Conservation (phyloP, 2,113 vertebrate genomes). For the Perca flavescens region DNA sequence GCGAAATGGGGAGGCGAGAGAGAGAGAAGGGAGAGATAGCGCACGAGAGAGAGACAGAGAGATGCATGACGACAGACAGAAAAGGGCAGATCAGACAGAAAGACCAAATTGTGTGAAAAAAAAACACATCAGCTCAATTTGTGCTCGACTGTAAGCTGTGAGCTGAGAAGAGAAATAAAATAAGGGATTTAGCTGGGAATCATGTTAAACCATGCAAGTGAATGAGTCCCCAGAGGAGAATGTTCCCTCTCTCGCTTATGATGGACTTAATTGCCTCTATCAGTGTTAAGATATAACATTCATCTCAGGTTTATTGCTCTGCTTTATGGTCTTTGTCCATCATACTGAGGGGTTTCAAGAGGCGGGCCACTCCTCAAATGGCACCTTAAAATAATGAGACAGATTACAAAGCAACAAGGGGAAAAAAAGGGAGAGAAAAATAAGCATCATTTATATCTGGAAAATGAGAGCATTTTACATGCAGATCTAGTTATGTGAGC, state of each 20-base stretch:
- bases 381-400: conserved; percentile 70
- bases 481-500: conserved; percentile 42
- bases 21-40: conserved; percentile 8
- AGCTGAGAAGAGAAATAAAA: conserved; percentile 74
- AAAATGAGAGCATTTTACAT: conserved; percentile 38
- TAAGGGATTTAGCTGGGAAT: conserved; percentile 75
- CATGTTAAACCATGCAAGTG: conserved; percentile 79
- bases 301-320: conserved; percentile 78
- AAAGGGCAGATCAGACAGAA: conserved; percentile 72
- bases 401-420: conserved; percentile 48
- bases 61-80: conserved; percentile 58
- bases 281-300: conserved; percentile 79
- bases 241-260: conserved; percentile 69
- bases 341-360: conserved; percentile 68
- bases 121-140: conserved; percentile 66
- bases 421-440: neutral
- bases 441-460: conserved; percentile 44
- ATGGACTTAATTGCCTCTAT: conserved; percentile 84
- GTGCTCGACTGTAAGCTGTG: conserved; percentile 65
- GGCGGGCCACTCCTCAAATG: conserved; percentile 64
- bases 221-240: conserved; percentile 77
- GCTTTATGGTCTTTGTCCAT: conserved; percentile 77
- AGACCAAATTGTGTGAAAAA: conserved; percentile 59
- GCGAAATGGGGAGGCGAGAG: conserved; percentile 49
- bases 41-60: neutral